Evolutionary conservation across 2,113 vertebrate genomes (phyloP).

Genomic region (Trinectes maculatus): DNA sequence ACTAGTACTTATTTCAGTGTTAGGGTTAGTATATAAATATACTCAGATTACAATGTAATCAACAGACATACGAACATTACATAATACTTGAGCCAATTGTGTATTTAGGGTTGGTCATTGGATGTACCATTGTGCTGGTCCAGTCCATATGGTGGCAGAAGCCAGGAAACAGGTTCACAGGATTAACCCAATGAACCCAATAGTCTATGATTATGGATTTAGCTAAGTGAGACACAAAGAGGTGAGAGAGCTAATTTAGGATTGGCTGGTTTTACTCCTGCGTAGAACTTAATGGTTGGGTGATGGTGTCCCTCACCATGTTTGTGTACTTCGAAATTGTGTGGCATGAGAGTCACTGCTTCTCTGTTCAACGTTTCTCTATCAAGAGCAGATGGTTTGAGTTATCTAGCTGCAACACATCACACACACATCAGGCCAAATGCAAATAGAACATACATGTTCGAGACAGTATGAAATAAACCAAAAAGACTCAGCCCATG

Average conservation of each 20-base stretch:
- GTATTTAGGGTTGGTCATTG: not conserved
- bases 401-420: no score
- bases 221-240: constrained; percentile 57
- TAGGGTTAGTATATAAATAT: no score
- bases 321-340: no score
- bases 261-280: constrained; percentile 20
- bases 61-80: constrained; percentile 44
- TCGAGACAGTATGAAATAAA: no score
- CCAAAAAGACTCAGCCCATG: no score
- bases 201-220: constrained; percentile 64
- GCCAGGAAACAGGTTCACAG: constrained; percentile 49
- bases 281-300: constrained; percentile 37
- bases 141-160: constrained; percentile 63
- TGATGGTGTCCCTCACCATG: no score
- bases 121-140: constrained; percentile 26
- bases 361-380: no score
- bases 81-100: constrained; percentile 41
- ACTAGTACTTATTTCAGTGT: no score
- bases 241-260: constrained; percentile 55
- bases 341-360: no score
- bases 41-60: constrained; percentile 32
- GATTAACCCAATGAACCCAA: constrained; percentile 64
- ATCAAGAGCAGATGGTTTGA: no score
- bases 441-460: no score
- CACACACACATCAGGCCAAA: no score